Evolutionary conservation across 2,888 invertebrate genomes (phyloP), one percentile per base, ranked within the genome.

Genomic region (Apodemia zela): DNA sequence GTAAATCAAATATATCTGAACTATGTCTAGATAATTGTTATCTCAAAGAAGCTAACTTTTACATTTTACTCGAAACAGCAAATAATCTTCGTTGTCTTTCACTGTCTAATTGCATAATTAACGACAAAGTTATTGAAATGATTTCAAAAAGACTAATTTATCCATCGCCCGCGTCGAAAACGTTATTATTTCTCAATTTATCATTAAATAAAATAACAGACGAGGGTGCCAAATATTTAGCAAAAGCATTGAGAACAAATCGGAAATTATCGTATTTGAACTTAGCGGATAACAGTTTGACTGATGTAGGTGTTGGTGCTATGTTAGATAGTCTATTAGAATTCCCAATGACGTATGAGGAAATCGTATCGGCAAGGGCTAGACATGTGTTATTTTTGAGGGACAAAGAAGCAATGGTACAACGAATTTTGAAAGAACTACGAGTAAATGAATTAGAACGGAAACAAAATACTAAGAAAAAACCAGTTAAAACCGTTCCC

Each of bases 131-230:
- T 0, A 10, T 85, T 0, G 70, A 77, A 66, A 75, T 66, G 3
- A 77, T 89, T 5, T 72, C 79, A 4, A 66, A 66, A 0, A 75
- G 71, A 38, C 59, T 88, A 0, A 21, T 15, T 0, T 67, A 71
- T 59, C 76, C 79, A 1, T 60, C 65, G 3, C 76, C 80, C 6
- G 77, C 81, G 1, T 81, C 85, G 0, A 76, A 73, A 63, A 72
- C 72, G 2, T 66, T 89, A 54, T 63, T 65, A 0, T 65, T 75
- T n/a, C 68, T 88, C 0, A 87, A 84, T 68, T 65, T 89, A 38
- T 71, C 85, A 2, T 74, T 81, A 0, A 88, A 89, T 62, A 74
- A 60, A 60, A 83, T 89, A 11, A 81, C 85, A 0, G 80, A 87
- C 68, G 13, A 65, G 0, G 87, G 87, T 0, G 79, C 72, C 0